Conservation (phyloP, 2,797 vertebrate species). For the Poecilia velifera region DNA sequence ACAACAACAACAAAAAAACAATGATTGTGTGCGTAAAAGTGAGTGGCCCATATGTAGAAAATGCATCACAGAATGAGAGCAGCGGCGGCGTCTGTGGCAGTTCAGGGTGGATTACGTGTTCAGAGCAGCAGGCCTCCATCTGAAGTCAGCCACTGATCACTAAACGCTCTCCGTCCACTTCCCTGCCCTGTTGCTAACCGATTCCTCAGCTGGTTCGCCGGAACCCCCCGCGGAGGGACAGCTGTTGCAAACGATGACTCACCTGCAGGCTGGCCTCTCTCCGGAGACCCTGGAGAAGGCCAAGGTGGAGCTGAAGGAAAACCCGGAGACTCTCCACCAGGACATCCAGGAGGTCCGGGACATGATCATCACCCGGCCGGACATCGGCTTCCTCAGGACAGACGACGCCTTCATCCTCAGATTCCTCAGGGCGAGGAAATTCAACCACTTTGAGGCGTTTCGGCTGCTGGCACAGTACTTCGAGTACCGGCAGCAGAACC, state of each 20-base stretch:
- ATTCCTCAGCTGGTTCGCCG: slow-evolving; percentile 25
- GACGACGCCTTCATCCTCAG: slow-evolving; percentile 97
- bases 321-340: slow-evolving; percentile 96
- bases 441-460: slow-evolving; percentile 98
- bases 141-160: slow-evolving; percentile 51
- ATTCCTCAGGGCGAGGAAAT: slow-evolving; percentile 95
- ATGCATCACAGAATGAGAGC: slow-evolving; percentile 39
- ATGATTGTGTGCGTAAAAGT: slow-evolving; percentile 57
- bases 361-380: slow-evolving; percentile 98
- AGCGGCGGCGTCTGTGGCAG: slow-evolving; percentile 50
- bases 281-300: slow-evolving; percentile 99
- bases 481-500: slow-evolving; percentile 97
- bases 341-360: slow-evolving; percentile 99
- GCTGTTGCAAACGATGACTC: slow-evolving; percentile 89
- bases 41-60: slow-evolving; percentile 37
- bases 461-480: slow-evolving; percentile 97
- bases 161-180: background rate
- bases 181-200: slow-evolving; percentile 56
- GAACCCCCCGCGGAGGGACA: slow-evolving; percentile 47
- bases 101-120: slow-evolving; percentile 62
- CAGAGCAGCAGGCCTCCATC: slow-evolving; percentile 67
- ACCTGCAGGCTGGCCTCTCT: slow-evolving; percentile 96
- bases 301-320: slow-evolving; percentile 96
- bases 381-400: slow-evolving; percentile 98
- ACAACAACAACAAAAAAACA: no score